Evolutionary conservation across 2,797 vertebrate species (phyloP).

Genomic region (Enteromius thamalakanensis): DNA sequence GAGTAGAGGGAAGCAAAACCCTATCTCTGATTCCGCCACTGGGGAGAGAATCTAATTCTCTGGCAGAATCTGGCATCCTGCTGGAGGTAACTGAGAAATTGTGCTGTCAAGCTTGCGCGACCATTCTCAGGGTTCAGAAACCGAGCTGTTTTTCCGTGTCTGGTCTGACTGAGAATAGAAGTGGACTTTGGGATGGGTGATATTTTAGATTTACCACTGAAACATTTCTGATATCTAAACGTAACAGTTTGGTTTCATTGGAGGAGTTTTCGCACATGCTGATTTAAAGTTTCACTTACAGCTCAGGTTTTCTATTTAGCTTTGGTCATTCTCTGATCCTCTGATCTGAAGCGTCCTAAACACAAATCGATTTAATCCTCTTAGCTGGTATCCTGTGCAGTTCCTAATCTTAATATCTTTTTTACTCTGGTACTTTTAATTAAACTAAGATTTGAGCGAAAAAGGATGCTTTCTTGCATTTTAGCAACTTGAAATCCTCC

Average conservation of each 20-base stretch:
- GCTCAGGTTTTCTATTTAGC: conserved; percentile 24
- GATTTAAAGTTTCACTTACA: conserved; percentile 22
- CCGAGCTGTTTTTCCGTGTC: conserved; percentile 5
- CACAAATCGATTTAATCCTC: conserved; percentile 57
- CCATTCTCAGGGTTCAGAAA: conserved; percentile 34
- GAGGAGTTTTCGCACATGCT: background rate
- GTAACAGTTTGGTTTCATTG: background rate
- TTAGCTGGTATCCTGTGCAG: conserved; percentile 47
- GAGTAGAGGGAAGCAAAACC: conserved; percentile 21
- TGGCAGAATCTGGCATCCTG: conserved; percentile 46
- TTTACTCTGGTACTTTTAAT: conserved; percentile 58
- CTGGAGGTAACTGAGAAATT: conserved; percentile 50
- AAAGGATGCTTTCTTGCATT: conserved; percentile 42
- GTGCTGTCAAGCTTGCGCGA: conserved; percentile 47
- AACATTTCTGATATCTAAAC: background rate
- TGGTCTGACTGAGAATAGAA: conserved; percentile 14
- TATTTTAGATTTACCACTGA: conserved; percentile 4
- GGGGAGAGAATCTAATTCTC: conserved; percentile 46
- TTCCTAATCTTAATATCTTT: conserved; percentile 45
- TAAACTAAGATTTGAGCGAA: conserved; percentile 57
- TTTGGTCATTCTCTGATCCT: conserved; percentile 37
- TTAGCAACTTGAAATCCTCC: background rate
- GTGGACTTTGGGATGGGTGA: background rate
- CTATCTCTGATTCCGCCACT: conserved; percentile 12
- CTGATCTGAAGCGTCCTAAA: conserved; percentile 53